phyloP scores from a whole-genome alignment of 1,140 invertebrate genomes.

The Pogonus chalceus region DNA sequence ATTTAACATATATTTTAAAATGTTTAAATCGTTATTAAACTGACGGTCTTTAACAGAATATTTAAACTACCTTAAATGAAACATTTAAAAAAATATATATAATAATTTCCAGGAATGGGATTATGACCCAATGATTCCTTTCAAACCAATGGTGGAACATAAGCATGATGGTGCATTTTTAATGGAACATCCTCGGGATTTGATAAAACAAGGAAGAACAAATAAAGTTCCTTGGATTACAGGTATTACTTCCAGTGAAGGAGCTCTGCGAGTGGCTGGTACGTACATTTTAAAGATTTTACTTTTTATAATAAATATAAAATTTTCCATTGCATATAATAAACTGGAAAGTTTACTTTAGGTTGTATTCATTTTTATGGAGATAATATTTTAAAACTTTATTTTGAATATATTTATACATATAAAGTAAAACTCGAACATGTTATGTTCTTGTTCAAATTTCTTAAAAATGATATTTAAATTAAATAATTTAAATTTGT shows the following conservation, averaged over 20 bases:
- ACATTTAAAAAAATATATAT: too few relatives aligned
- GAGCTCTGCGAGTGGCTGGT: constrained; percentile 53
- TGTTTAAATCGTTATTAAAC: too few relatives aligned
- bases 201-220: constrained; percentile 37
- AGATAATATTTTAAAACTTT: background rate
- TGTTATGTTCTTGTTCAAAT: too few relatives aligned
- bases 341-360: constrained; percentile 12
- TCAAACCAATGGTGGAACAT: constrained; percentile 59
- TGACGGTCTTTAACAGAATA: too few relatives aligned
- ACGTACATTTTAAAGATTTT: constrained; percentile 19
- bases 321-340: background rate
- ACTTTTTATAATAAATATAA: background rate
- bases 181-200: constrained; percentile 42
- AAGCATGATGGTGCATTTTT: constrained; percentile 54
- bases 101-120: constrained; percentile 46
- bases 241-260: constrained; percentile 56
- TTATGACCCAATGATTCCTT: constrained; percentile 62
- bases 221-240: constrained; percentile 53
- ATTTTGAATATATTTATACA: background rate
- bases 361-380: constrained; percentile 11
- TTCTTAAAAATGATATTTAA: constrained; percentile 2
- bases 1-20: too few relatives aligned
- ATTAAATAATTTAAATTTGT: constrained; percentile 1
- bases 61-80: too few relatives aligned
- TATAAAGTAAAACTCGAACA: background rate